phyloP scores from a whole-genome alignment of 2,888 invertebrate species.

The Cephonodes hylas region DNA sequence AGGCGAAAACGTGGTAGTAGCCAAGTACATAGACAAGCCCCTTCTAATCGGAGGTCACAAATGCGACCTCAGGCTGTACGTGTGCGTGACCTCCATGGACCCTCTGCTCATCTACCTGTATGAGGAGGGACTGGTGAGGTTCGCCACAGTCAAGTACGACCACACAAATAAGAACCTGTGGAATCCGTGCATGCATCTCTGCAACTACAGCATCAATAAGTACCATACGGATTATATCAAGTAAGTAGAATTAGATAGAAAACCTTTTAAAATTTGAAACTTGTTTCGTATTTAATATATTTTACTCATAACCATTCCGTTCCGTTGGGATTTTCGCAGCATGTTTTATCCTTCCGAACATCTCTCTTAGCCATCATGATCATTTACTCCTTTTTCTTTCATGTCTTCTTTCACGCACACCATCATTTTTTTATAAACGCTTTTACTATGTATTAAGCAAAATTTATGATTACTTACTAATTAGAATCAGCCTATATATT shows the following conservation, averaged over 20 bases:
- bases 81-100: conserved; percentile 96
- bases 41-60: conserved; percentile 95
- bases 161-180: conserved; percentile 94
- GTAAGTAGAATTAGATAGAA: conserved; percentile 79
- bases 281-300: too few species aligned
- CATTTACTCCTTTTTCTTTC: too few species aligned
- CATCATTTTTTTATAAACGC: too few species aligned
- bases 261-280: too few species aligned
- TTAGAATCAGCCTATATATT: too few species aligned
- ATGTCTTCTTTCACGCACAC: too few species aligned
- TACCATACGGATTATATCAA: conserved; percentile 97
- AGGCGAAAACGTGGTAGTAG: conserved; percentile 95
- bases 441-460: too few species aligned
- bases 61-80: conserved; percentile 97
- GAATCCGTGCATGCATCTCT: conserved; percentile 98
- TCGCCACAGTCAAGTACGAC: conserved; percentile 97
- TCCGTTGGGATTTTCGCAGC: too few species aligned
- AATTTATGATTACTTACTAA: too few species aligned
- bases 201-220: conserved; percentile 99
- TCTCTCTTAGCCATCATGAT: too few species aligned
- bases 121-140: conserved; percentile 96
- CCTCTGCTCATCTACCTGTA: conserved; percentile 96
- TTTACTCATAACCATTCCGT: too few species aligned
- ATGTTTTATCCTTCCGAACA: too few species aligned
- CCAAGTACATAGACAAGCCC: conserved; percentile 93